These are phyloP conservation scores for Cosmopolites sordidus DNA, from an alignment of 2,888 invertebrate species.

Conservation along the genomic window DNA sequence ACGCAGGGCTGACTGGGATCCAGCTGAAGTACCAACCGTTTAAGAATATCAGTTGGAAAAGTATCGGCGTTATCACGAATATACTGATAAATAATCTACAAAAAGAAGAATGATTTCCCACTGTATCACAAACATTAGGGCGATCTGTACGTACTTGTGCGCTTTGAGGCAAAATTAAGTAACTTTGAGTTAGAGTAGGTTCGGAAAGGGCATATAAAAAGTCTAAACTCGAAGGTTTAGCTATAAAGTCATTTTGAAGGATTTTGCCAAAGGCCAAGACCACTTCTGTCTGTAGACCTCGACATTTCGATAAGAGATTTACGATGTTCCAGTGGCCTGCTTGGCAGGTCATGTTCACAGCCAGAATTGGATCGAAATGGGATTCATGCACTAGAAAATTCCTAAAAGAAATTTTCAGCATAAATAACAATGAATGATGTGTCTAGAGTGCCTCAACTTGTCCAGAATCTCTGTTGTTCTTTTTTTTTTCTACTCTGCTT, in stretches of 20 bases:
- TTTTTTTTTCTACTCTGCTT: too few relatives aligned
- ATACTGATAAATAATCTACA: slow-evolving; percentile 40
- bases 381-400: slow-evolving; percentile 58
- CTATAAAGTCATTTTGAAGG: slow-evolving; percentile 39
- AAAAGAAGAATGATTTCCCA: too few relatives aligned
- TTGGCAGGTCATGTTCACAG: slow-evolving; percentile 60
- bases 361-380: slow-evolving; percentile 61
- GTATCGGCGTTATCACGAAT: slow-evolving; percentile 39
- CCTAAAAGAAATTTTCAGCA: slow-evolving; percentile 41
- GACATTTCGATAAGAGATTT: slow-evolving; percentile 47
- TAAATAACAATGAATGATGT: too few relatives aligned
- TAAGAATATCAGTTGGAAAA: slow-evolving; percentile 41
- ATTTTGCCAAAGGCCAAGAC: slow-evolving; percentile 55
- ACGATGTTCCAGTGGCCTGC: slow-evolving; percentile 60
- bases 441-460: too few relatives aligned
- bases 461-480: too few relatives aligned
- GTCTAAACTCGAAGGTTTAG: slow-evolving; percentile 38
- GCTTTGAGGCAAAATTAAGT: slow-evolving; percentile 41
- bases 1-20: slow-evolving; percentile 59
- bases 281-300: slow-evolving; percentile 56
- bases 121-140: too few relatives aligned
- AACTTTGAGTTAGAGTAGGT: slow-evolving; percentile 44
- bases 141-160: slow-evolving; percentile 32
- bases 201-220: slow-evolving; percentile 45
- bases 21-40: slow-evolving; percentile 54